Evolutionary conservation across 2,888 invertebrate genomes (phyloP).

Genomic region (Pelosia muscerda): DNA sequence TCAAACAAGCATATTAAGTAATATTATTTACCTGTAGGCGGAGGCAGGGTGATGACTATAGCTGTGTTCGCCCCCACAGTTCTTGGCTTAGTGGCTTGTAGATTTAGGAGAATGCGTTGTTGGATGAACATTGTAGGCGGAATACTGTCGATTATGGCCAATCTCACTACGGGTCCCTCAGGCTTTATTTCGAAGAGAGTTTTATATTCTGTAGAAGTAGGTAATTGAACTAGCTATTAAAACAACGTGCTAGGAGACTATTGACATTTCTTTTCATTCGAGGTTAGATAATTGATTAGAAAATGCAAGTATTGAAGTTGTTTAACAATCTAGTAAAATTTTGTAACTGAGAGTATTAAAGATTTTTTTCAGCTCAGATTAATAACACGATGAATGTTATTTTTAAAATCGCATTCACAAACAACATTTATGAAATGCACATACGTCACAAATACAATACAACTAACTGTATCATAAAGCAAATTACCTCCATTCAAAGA

Average conservation of each 20-base stretch:
- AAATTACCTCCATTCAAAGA: neutral
- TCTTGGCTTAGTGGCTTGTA: constrained; percentile 65
- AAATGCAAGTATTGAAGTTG: too few species aligned
- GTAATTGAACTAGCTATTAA: neutral
- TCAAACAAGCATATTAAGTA: too few species aligned
- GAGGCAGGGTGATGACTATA: constrained; percentile 67
- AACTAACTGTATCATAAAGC: too few species aligned
- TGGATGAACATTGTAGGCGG: constrained; percentile 59
- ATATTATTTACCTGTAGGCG: constrained; percentile 66
- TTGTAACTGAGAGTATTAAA: too few species aligned
- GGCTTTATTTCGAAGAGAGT: constrained; percentile 52
- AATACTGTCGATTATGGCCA: constrained; percentile 51
- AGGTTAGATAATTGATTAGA: too few species aligned
- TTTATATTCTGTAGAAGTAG: constrained; percentile 53
- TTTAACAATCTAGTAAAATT: too few species aligned
- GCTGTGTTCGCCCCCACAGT: constrained; percentile 72
- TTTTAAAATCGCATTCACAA: too few species aligned
- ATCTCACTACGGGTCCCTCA: constrained; percentile 46
- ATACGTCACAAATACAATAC: too few species aligned
- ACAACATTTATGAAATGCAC: too few species aligned
- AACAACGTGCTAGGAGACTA: neutral
- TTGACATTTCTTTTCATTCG: too few species aligned
- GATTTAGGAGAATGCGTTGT: constrained; percentile 58
- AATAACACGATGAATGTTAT: too few species aligned
- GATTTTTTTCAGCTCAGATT: too few species aligned